Evolutionary conservation across 2,797 vertebrate species (phyloP), one percentile per base, ranked within the genome.

Genomic region (Orestias chungarensis): DNA sequence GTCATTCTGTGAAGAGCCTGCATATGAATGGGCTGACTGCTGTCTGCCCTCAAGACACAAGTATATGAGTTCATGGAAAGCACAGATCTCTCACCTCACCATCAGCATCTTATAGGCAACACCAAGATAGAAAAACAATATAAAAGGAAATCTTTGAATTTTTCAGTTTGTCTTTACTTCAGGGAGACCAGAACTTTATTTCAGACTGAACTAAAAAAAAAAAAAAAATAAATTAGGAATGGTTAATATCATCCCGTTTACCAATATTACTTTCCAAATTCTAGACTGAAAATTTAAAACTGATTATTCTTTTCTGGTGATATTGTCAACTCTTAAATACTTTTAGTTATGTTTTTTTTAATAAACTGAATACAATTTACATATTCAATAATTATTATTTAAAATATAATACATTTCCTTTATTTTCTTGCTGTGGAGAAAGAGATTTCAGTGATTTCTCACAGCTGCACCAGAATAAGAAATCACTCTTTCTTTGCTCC

Each of bases 21-120:
- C 35, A 78, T 83, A 72, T 74, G 67, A 84, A 87, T 82, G 69
- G 78, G n/a, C 71, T 79, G 18, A 54, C 75, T 73, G 75, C 84
- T 73, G 75, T 76, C 66, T 78, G 75, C 79, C 81, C 73, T 49
- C 61, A 38, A 77, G 81, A 68, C 78, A 84, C 71, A 54, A 74
- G 14, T 40, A 67, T 66, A 76, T 69, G 73, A 82, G 64, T 75
- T 85, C 78, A 74, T 79, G 67, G 27, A n/a, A 54, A 71, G 70
- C 31, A 64, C 72, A 71, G 61, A 66, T 65, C 71, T 23, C 42
- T 79, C 71, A 66, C 68, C 57, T 64, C 23, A 0, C 25, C 6
- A 62, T 52, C 76, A 44, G 54, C 31, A 15, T 31, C 72, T 75
- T 59, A 71, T 55, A 46, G 20, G 23, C 38, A 29, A 33, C 31